Evolutionary conservation across 2,113 vertebrate species (phyloP).

Genomic region (Chitala chitala): DNA sequence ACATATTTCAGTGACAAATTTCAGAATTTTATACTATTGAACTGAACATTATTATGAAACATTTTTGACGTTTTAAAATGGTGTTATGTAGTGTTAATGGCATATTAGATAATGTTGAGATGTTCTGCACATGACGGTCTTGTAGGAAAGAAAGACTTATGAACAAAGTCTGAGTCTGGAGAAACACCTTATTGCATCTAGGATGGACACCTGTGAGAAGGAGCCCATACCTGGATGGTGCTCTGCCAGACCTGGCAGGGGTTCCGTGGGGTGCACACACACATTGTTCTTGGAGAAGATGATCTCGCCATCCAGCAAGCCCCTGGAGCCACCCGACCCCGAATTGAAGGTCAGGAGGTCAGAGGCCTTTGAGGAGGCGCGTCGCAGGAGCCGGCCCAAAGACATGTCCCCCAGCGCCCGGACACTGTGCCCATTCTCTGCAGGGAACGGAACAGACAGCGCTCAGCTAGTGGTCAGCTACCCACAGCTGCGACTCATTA

Average conservation of each 20-base stretch:
- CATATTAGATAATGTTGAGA: no score
- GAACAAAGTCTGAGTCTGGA: no score
- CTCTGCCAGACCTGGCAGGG: slow-evolving; percentile 77
- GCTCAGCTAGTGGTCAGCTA: background rate
- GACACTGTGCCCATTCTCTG: slow-evolving; percentile 82
- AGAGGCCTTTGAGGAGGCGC: slow-evolving; percentile 89
- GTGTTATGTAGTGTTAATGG: no score
- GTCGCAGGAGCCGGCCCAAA: slow-evolving; percentile 94
- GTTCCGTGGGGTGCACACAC: slow-evolving; percentile 85
- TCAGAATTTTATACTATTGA: no score
- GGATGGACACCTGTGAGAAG: no score
- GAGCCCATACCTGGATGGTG: slow-evolving; percentile 84
- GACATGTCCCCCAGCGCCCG: slow-evolving; percentile 73
- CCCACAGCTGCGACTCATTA: background rate
- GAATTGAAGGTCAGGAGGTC: slow-evolving; percentile 88
- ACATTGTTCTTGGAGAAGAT: slow-evolving; percentile 98
- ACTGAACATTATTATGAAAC: no score
- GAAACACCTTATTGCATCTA: no score
- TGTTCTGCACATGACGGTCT: no score
- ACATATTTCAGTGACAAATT: no score
- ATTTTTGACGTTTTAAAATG: no score
- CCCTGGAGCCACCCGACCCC: slow-evolving; percentile 55
- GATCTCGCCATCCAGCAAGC: slow-evolving; percentile 80
- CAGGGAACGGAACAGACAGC: slow-evolving; percentile 24
- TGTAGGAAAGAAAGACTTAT: no score